Evolutionary conservation across 1,140 invertebrate genomes (phyloP).

Genomic region (Diachasma alloeum): DNA sequence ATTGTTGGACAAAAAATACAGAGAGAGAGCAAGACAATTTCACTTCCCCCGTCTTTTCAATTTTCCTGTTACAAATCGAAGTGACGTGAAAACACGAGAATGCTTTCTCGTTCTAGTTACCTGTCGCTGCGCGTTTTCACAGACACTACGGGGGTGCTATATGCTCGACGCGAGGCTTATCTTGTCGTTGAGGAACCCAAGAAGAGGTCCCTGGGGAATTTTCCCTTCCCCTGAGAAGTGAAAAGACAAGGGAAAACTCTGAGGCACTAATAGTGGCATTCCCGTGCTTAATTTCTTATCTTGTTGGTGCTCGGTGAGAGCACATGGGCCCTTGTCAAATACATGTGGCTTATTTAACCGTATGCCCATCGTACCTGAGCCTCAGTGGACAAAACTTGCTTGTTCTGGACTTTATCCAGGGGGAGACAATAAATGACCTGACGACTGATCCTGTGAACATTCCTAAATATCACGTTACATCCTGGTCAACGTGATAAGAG

Average conservation of each 20-base stretch:
- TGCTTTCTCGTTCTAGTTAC: slow-evolving; percentile 24
- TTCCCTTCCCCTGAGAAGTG: background rate
- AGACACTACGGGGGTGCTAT: slow-evolving; percentile 25
- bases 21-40: background rate
- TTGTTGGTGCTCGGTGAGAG: slow-evolving; percentile 45
- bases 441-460: background rate
- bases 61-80: slow-evolving; percentile 28
- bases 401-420: background rate
- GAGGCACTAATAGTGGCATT: background rate
- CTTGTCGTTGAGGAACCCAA: slow-evolving; percentile 44
- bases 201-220: slow-evolving; percentile 3
- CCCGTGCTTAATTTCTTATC: slow-evolving; percentile 59
- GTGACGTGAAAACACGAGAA: slow-evolving; percentile 18
- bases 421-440: background rate
- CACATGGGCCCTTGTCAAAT: background rate
- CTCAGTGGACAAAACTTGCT: background rate
- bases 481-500: no score
- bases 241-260: background rate
- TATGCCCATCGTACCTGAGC: background rate
- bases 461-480: no score
- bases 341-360: background rate
- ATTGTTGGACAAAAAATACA: background rate
- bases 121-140: slow-evolving; percentile 16
- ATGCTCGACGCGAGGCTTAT: slow-evolving; percentile 49
- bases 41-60: slow-evolving; percentile 11